Conservation (phyloP, 2,797 vertebrate genomes). For the Calcarius lapponicus region DNA sequence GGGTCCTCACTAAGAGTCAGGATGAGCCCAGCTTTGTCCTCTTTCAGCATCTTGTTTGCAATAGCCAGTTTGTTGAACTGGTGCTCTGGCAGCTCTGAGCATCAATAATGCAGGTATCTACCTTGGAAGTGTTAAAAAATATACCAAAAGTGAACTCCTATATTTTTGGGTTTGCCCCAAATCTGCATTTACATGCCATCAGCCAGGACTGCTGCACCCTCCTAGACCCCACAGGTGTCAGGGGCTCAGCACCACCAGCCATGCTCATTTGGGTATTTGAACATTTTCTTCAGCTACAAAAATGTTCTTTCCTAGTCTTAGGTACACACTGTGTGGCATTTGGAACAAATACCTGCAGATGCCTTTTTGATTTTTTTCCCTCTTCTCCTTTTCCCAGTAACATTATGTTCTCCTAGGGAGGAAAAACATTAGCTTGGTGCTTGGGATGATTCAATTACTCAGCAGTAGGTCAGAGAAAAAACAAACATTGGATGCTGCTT, state of each 20-base stretch:
- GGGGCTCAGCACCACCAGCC: background rate
- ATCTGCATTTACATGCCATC: background rate
- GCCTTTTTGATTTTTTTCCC: background rate
- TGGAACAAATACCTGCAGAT: slow-evolving; percentile 31
- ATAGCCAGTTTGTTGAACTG: background rate
- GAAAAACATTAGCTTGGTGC: slow-evolving; percentile 30
- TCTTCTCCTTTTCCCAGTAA: background rate
- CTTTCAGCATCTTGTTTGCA: background rate
- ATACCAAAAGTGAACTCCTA: background rate
- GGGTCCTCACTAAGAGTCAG: background rate
- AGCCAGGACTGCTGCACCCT: background rate
- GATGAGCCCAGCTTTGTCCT: background rate
- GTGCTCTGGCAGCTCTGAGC: background rate
- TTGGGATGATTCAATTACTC: slow-evolving; percentile 58
- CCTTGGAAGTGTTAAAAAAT: background rate
- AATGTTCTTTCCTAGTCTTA: background rate
- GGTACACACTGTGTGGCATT: background rate
- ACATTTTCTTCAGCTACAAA: background rate
- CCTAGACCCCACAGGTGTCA: background rate
- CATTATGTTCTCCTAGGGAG: slow-evolving; percentile 34
- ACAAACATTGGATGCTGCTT: slow-evolving; percentile 7
- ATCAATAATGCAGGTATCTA: background rate
- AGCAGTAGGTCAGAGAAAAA: slow-evolving; percentile 26
- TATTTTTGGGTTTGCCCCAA: background rate
- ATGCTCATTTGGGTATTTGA: background rate